These are phyloP conservation scores for Drosophila athabasca DNA, from an alignment of 1,140 invertebrate species.

Conservation along the genomic window DNA sequence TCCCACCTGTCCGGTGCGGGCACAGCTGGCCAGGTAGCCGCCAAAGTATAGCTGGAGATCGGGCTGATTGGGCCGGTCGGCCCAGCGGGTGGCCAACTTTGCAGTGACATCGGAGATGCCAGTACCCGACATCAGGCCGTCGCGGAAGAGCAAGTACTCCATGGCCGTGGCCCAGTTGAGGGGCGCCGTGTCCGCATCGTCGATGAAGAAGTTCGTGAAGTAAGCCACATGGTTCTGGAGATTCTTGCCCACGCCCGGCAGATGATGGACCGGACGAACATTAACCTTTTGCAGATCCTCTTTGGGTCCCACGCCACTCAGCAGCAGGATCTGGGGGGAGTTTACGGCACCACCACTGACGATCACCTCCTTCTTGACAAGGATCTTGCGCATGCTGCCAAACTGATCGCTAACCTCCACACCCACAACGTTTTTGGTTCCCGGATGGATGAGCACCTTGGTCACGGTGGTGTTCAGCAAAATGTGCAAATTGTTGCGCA, in stretches of 20 bases:
- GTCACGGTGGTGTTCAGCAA: conserved; percentile 90
- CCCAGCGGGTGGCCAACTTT: conserved; percentile 92
- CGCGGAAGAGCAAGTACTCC: conserved; percentile 92
- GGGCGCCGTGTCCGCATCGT: conserved; percentile 91
- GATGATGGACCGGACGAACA: conserved; percentile 88
- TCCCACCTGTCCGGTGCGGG: conserved; percentile 92
- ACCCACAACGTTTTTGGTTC: conserved; percentile 85
- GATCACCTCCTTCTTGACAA: conserved; percentile 91
- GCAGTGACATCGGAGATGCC: conserved; percentile 93
- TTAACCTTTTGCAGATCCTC: conserved; percentile 88
- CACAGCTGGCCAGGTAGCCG: conserved; percentile 92
- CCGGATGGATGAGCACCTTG: conserved; percentile 87
- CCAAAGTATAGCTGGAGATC: conserved; percentile 94
- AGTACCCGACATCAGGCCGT: conserved; percentile 93
- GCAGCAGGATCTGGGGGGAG: conserved; percentile 92
- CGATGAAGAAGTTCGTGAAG: conserved; percentile 90
- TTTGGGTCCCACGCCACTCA: conserved; percentile 92
- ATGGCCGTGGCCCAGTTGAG: conserved; percentile 94
- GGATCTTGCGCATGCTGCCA: conserved; percentile 86
- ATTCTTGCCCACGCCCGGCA: conserved; percentile 94
- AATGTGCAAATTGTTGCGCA: conserved; percentile 90
- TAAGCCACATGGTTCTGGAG: conserved; percentile 94
- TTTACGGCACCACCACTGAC: conserved; percentile 90
- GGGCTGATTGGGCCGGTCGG: conserved; percentile 90
- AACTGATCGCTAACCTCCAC: conserved; percentile 86